A percentile compares a stretch with the other conserved stretches of the same genome.
These are phyloP conservation scores for Latrodectus hesperus DNA, from an alignment of 2,888 invertebrate species.

Conservation along the genomic window DNA sequence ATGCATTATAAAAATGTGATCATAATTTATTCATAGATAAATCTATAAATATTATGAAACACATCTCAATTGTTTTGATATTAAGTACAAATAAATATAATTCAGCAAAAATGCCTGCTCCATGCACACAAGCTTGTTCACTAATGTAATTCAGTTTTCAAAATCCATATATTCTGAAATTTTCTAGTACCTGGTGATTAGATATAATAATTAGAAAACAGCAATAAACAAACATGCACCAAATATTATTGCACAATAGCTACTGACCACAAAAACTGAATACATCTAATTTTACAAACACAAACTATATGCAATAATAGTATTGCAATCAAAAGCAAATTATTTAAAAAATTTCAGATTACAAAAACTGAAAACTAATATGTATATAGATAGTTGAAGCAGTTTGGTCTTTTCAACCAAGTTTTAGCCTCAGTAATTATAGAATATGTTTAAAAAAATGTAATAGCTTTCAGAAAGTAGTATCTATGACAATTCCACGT, in stretches of 20 bases:
- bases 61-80: too few relatives aligned
- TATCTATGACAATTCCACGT: constrained; percentile 55
- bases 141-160: too few relatives aligned
- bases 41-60: too few relatives aligned
- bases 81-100: too few relatives aligned
- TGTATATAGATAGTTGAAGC: background rate
- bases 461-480: constrained; percentile 41
- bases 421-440: background rate
- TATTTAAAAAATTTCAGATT: background rate
- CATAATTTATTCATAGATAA: too few relatives aligned
- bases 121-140: too few relatives aligned
- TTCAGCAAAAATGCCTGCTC: too few relatives aligned
- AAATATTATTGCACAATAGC: background rate
- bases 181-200: too few relatives aligned
- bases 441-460: constrained; percentile 5
- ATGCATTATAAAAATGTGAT: too few relatives aligned
- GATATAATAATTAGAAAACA: background rate
- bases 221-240: background rate
- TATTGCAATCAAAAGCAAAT: background rate
- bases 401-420: background rate
- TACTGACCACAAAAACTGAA: background rate
- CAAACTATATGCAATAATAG: background rate
- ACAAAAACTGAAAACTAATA: background rate
- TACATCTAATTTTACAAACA: background rate
- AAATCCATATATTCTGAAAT: too few relatives aligned